Evolutionary conservation across 2,888 invertebrate species (phyloP), one percentile per base, ranked within the genome.

Genomic region (Blastobasis adustella): DNA sequence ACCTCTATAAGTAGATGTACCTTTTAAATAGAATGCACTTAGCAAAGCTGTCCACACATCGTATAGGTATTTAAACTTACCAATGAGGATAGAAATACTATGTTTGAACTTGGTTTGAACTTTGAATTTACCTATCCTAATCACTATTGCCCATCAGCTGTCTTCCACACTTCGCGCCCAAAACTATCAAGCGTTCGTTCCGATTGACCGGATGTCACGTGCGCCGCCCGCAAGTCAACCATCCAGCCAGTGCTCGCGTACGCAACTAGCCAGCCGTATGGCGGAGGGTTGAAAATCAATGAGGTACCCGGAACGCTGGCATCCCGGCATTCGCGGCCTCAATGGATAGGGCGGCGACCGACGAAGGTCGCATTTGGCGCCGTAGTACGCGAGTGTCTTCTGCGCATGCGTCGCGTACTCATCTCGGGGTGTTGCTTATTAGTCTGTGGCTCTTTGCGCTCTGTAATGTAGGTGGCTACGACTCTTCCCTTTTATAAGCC

Each of bases 301-400:
- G 84, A 77, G 23, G 23, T 23, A 23, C 23, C 23, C 23, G 23
- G 23, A 23, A 23, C 23, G 23, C 23, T 3, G 70, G 62, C 63
- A 67, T 66, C 64, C 61, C 62, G 36, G 42, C 43, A 37, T 42
- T 42, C 63, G 66, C 64, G 67, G 63, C 68, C 72, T 85, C 79
- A 85, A 85, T 83, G 85, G 77, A 23, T 73, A 73, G 79, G 76
- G 75, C 76, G 74, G 71, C 79, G 82, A 84, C 83, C 84, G 83
- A 73, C 68, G 78, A 82, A 84, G 85, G 86, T 83, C 84, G 84
- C 60, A 61, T 66, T 60, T 61, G 10, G 63, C 67, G 64, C 67
- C 66, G 67, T 69, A 67, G 82, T 85, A 83, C 84, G 80, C 67
- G 74, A 75, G 68, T 70, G 73, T 65, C 63, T 61, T 71, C 10